Base-by-base conservation (phyloP, 1,140 invertebrate species). In the Penaeus chinensis region DNA sequence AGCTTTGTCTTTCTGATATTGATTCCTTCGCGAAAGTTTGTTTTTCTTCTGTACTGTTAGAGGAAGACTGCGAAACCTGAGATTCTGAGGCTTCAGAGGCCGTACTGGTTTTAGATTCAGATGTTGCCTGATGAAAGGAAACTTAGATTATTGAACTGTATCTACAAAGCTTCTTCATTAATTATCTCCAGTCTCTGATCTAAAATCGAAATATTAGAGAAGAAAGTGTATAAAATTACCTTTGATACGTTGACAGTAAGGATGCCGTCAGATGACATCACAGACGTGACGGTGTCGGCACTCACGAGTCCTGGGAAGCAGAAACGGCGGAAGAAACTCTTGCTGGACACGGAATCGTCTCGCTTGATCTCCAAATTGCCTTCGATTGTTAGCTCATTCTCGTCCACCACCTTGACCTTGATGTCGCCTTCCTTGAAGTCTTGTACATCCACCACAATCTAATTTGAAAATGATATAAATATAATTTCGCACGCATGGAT, bases 361-460 rank as follows among this genome's bases (percentile, higher is more conserved):
- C 37, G 24, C 63, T 77, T 88, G 20, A 71, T 69, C 65, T 88
- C 80, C 20, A 82, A 47, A 32, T 76, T 83, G 20, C 86, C 86
- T 42, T 82, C 80, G 37, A 88, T 71, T 8, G 76, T 8, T 63
- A 87, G 11, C 32, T 83, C 86, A n/a, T 82, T 88, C 69, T 88
- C 47, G 71, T 71, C 63, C 42, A 82, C 61, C 20, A 76, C 86
- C 22, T 63, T 47, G 47, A 88, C 77, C 20, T 71, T 88, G 47
- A 83, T 47, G 27, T 88, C 81, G 8, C 82, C 54, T 61, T 83
- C 65, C 7, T 37, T 82, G 69, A 88, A 88, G 32, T 80, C 86
- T 24, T 88, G 79, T 22, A 83, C 86, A n/a, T 88, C 86, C 47
- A 88, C 20, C 22, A 88, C 86, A 61, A 88, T 76, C 86, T 74